Evolutionary conservation across 2,797 vertebrate species (phyloP).

Genomic region (Eupleurogrammus muticus): DNA sequence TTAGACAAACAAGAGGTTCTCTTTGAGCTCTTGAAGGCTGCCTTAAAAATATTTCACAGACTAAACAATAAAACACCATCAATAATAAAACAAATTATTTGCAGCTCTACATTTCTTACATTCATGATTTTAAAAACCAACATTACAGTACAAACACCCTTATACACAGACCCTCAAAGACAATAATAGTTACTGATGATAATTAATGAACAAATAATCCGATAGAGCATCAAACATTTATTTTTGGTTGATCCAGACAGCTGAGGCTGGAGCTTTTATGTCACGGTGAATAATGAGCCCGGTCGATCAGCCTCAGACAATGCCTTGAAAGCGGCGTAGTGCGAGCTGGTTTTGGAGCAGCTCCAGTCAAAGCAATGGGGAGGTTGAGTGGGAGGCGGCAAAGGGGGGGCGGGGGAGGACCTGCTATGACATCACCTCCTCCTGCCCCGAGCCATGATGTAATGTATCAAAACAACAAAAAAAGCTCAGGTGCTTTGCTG

Average conservation of each 20-base stretch:
- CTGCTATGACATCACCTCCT: slow-evolving; percentile 81
- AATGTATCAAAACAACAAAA: slow-evolving; percentile 82
- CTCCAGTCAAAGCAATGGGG: slow-evolving; percentile 66
- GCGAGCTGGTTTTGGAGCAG: slow-evolving; percentile 63
- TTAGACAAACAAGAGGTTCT: background rate
- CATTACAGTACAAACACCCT: background rate
- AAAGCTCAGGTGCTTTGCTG: slow-evolving; percentile 81
- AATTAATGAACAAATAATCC: background rate
- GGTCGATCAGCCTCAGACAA: slow-evolving; percentile 54
- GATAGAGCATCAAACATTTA: background rate
- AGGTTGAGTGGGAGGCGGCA: slow-evolving; percentile 43
- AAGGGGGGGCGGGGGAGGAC: slow-evolving; percentile 35
- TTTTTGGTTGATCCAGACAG: slow-evolving; percentile 10
- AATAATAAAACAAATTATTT: background rate
- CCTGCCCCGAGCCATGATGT: slow-evolving; percentile 80
- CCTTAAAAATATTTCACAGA: background rate
- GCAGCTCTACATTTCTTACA: background rate
- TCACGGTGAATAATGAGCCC: slow-evolving; percentile 27
- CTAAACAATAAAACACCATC: background rate
- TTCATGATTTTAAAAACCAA: background rate
- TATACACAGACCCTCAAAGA: background rate
- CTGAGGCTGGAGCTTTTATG: slow-evolving; percentile 31
- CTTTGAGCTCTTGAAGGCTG: background rate
- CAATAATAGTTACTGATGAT: background rate
- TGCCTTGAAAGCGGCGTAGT: slow-evolving; percentile 52